phyloP scores from a whole-genome alignment of 1,140 invertebrate species.

The Pseudoatta argentina region DNA sequence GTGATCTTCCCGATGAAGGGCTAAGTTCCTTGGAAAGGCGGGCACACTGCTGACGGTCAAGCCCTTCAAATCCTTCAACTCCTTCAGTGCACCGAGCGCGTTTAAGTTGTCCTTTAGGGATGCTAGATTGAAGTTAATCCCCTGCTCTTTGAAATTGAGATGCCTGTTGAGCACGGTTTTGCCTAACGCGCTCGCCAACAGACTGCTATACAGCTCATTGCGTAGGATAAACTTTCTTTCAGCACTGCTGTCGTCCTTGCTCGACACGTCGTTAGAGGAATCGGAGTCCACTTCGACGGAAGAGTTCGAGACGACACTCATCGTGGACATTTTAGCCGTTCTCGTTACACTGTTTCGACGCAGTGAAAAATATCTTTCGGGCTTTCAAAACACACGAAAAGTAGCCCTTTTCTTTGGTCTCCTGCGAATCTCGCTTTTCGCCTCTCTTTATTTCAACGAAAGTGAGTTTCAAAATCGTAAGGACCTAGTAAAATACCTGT shows the following conservation, averaged over 20 bases:
- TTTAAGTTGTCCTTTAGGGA: constrained; percentile 84
- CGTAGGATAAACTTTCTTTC: constrained; percentile 89
- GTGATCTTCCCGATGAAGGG: constrained; percentile 82
- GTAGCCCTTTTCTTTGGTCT: constrained; percentile 24
- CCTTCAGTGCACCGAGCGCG: constrained; percentile 83
- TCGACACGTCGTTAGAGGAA: constrained; percentile 82
- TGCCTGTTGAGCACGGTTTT: constrained; percentile 85
- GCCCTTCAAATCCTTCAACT: constrained; percentile 84
- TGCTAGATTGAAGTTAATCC: constrained; percentile 80
- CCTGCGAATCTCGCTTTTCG: constrained; percentile 4
- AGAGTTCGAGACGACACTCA: constrained; percentile 85
- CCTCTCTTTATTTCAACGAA: neutral
- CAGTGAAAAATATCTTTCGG: constrained; percentile 57
- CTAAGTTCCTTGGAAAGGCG: constrained; percentile 85
- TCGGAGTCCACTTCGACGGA: constrained; percentile 85
- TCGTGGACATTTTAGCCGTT: constrained; percentile 82
- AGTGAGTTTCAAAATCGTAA: constrained; percentile 35
- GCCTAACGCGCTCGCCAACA: constrained; percentile 90
- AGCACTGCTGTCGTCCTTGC: constrained; percentile 79
- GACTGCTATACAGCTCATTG: constrained; percentile 92
- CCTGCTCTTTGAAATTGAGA: constrained; percentile 83
- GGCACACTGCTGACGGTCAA: constrained; percentile 84
- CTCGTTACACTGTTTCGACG: constrained; percentile 38
- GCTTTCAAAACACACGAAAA: constrained; percentile 28
- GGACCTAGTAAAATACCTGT: constrained; percentile 76